Evolutionary conservation across 2,888 invertebrate species (phyloP).

Genomic region (Watsonalla binaria): DNA sequence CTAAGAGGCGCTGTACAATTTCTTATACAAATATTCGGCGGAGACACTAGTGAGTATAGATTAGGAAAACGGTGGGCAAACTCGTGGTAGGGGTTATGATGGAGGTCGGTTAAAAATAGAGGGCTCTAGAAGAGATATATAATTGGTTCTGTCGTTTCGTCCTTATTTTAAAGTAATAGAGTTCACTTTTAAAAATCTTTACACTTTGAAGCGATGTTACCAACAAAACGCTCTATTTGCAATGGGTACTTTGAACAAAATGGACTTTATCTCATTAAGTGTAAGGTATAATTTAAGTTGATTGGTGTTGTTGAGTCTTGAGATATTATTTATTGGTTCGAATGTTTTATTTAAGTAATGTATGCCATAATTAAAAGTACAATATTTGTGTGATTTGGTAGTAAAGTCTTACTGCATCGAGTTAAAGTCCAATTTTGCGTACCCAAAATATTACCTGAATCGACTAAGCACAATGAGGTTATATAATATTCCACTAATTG

Average conservation of each 20-base stretch:
- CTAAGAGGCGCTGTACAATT: no score
- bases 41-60: no score
- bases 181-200: not conserved
- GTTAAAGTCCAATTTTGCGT: not conserved
- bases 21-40: no score
- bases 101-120: no score
- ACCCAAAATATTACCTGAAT: not conserved
- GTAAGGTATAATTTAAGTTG: not conserved
- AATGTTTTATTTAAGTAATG: not conserved
- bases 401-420: not conserved
- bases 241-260: conserved; percentile 5
- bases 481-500: conserved; percentile 4
- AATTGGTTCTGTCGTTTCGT: not conserved
- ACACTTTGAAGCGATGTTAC: no score
- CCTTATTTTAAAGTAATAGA: not conserved
- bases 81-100: no score
- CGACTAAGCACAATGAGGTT: conserved; percentile 6
- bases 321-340: not conserved
- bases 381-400: no score
- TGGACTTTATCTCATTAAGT: not conserved
- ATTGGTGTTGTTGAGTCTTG: no score
- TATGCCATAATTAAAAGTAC: not conserved
- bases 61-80: no score
- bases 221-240: conserved; percentile 1
- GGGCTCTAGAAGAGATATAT: no score